A percentile compares a stretch with the other conserved stretches of the same genome.
phyloP scores from a whole-genome alignment of 2,797 vertebrate species.

The Otus scops region DNA sequence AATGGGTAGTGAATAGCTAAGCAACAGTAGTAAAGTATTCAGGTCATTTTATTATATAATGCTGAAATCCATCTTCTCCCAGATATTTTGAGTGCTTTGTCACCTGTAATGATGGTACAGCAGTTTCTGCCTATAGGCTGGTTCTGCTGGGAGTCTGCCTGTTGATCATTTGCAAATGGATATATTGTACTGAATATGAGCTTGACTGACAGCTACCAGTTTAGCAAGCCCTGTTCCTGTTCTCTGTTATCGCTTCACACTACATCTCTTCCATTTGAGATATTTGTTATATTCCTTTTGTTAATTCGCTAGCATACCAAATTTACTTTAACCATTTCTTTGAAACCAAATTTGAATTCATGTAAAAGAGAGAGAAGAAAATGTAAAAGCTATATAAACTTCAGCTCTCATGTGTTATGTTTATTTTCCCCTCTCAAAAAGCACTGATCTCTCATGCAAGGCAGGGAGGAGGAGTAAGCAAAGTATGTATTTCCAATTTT shows the following conservation, averaged over 20 bases:
- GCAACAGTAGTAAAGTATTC: not conserved
- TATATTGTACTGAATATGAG: rapidly evolving
- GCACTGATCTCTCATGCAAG: not conserved
- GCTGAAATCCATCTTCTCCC: not conserved
- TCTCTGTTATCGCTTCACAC: not conserved
- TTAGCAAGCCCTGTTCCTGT: not conserved
- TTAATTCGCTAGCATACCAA: not conserved
- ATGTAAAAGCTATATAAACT: not conserved
- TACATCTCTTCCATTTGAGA: not conserved
- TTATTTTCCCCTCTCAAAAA: not conserved
- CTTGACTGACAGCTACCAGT: not conserved
- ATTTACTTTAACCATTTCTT: not conserved
- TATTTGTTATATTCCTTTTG: not conserved
- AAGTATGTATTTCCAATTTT: not conserved
- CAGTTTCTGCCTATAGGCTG: not conserved
- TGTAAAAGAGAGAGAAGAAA: not conserved
- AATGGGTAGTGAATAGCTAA: not conserved
- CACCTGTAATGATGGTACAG: not conserved
- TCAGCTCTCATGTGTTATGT: not conserved
- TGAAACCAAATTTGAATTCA: not conserved
- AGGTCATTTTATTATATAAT: not conserved
- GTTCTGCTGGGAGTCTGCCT: not conserved
- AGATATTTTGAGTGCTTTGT: not conserved
- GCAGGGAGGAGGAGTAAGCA: not conserved
- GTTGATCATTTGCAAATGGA: not conserved